These are phyloP conservation scores for Spondyliosoma cantharus DNA, from an alignment of 2,797 vertebrate genomes.

Conservation along the genomic window DNA sequence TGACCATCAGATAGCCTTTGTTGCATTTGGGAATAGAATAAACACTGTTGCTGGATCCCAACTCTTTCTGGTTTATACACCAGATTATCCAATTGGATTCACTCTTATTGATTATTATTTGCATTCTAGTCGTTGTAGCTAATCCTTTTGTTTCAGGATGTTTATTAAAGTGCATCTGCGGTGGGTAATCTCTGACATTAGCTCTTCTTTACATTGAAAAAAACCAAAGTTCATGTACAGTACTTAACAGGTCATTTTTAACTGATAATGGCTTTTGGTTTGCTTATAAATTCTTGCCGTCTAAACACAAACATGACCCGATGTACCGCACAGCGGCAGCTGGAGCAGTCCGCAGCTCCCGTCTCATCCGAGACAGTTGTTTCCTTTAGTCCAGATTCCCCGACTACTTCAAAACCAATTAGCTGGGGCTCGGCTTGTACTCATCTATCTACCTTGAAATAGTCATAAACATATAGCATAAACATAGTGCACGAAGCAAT, in stretches of 20 bases:
- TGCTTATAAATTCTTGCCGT: slow-evolving; percentile 80
- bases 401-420: slow-evolving; percentile 81
- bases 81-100: slow-evolving; percentile 1
- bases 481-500: slow-evolving; percentile 65
- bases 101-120: not conserved
- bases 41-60: slow-evolving; percentile 44
- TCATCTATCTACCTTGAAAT: slow-evolving; percentile 72
- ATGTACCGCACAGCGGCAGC: slow-evolving; percentile 64
- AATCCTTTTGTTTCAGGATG: not conserved
- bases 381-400: slow-evolving; percentile 69
- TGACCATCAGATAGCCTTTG: slow-evolving; percentile 58
- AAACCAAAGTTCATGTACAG: not conserved
- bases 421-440: slow-evolving; percentile 58
- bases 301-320: slow-evolving; percentile 76
- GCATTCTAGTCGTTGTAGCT: not conserved
- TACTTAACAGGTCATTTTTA: slow-evolving; percentile 59
- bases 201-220: slow-evolving; percentile 42
- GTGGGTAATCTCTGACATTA: not conserved
- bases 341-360: slow-evolving; percentile 54
- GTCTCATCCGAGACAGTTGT: slow-evolving; percentile 64
- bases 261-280: slow-evolving; percentile 75
- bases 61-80: slow-evolving; percentile 9
- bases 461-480: slow-evolving; percentile 76
- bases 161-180: not conserved
- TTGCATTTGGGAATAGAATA: slow-evolving; percentile 54